phyloP scores from a whole-genome alignment of 1,140 invertebrate genomes.

The Papilio dardanus region DNA sequence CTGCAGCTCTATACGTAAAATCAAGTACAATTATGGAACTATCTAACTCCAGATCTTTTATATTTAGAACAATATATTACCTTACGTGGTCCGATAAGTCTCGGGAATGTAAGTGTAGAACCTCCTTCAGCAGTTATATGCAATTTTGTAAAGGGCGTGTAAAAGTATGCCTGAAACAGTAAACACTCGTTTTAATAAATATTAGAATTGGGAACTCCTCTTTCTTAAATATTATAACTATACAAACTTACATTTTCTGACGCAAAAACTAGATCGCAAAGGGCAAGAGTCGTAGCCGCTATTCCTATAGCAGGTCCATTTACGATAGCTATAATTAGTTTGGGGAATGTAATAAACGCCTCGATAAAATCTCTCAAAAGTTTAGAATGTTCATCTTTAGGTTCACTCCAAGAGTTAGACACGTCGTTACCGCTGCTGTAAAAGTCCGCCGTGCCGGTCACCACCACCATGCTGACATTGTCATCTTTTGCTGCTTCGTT shows the following conservation, averaged over 20 bases:
- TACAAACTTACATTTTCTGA: constrained; percentile 78
- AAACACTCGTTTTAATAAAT: constrained; percentile 18
- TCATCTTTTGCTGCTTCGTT: constrained; percentile 86
- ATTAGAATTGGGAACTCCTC: neutral
- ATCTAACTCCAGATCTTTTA: too few relatives aligned
- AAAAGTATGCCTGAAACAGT: constrained; percentile 92
- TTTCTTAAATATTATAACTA: neutral
- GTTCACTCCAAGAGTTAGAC: constrained; percentile 41
- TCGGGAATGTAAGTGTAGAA: constrained; percentile 92
- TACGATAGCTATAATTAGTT: constrained; percentile 93
- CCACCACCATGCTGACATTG: constrained; percentile 84
- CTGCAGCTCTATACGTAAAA: neutral
- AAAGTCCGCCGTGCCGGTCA: constrained; percentile 91
- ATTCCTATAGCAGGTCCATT: constrained; percentile 98
- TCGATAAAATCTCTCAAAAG: constrained; percentile 87
- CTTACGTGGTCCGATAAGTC: constrained; percentile 90
- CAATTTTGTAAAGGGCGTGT: constrained; percentile 92
- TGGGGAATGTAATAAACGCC: constrained; percentile 93
- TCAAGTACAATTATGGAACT: constrained; percentile 25
- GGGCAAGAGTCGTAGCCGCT: constrained; percentile 89
- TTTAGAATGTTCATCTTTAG: constrained; percentile 47
- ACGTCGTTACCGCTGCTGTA: constrained; percentile 96
- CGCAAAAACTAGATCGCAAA: constrained; percentile 96
- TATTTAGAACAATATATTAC: constrained; percentile 76
- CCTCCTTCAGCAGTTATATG: constrained; percentile 93